Base-by-base conservation (phyloP, 2,113 vertebrate species). In the Tragulus kanchil region DNA sequence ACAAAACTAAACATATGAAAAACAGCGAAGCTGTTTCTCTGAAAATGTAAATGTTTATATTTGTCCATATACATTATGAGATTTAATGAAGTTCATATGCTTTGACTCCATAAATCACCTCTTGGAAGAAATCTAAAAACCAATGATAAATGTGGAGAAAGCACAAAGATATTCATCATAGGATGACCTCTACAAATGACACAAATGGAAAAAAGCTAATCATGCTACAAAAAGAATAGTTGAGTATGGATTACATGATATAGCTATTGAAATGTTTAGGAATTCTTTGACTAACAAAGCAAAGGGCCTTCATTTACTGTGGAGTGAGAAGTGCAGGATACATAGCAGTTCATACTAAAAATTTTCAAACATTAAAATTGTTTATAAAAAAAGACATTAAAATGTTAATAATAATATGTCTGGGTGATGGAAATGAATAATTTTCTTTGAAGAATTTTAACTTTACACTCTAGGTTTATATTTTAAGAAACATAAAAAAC, bases 371-470 rank as follows among this genome's bases (percentile, higher is more conserved):
- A 4, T 85, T 84, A 50, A 77, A 89, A 90, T 42, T 93, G n/a
- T 16, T 73, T 54, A 90, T 67, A n/a, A 77, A 90, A 81, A 87
- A 83, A 94, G 25, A 64, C 28, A 62, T 31, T 11, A 67, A 96
- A 95, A 77, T 56, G 23, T 79, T 85, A 88, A 89, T 54, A 89
- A 45, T 52, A 36, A 15, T 83, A 6, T 12, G 3, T 86, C 65
- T 78, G 23, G 8, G 8, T 86, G 54, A 79, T 42, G 15, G 5
- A 95, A 89, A 31, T 73, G 5, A 67, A 23, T 50, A 59, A 59
- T 77, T 73, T 93, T 93, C 50, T 81, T 93, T 75, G 52, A 36
- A 16, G 23, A 65, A 94, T 89, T 52, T 89, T 75, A 96, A 90
- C 36, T 36, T 45, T 52, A n/a, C 2, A 90, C 15, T 58, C 1